Base-by-base conservation (phyloP, 2,888 invertebrate genomes). In the Zygothrica quintamaculata region DNA sequence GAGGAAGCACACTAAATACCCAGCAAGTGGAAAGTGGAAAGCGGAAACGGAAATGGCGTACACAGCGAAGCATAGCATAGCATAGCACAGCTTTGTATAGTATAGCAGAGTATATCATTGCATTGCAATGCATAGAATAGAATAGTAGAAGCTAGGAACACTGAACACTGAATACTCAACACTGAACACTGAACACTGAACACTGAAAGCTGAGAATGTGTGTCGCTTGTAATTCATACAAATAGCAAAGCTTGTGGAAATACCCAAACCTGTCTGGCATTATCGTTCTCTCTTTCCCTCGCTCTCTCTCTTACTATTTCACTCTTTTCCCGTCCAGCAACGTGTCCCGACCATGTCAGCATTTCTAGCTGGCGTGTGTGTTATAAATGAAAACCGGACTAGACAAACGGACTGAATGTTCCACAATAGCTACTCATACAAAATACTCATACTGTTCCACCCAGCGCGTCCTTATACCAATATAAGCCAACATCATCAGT, bases 11-110 rank as follows among this genome's bases (percentile, higher is more conserved):
- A 86, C 84, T 80, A 80, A 80, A 80, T 81, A 80, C 81, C 62
- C 87, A 86, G 87, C 84, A 84, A 86, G 87, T 86, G 81, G 66
- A 39, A 51, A 40, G 65, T 67, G 52, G 68, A 85, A 86, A 86
- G 55, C 84, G 87, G 84, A 80, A 86, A 84, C 81, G 80, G 87
- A 80, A 86, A 80, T 84, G 78, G 71, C 87, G 75, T 82, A 80
- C 75, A 86, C 43, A 74, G 71, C 44, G 79, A 22, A 51, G 64
- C 67, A 71, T 1, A 42, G 36, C 22, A 61, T 1, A 44, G 51
- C 36, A 65, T 22, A 29, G 48, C 26, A 61, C 15, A 36, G 22
- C 55, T 39, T 33, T 29, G 40, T 11, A 33, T 16, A 39, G 29
- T 16, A 56, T 26, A 43, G 40, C 48, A 51, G 15, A 25, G 64